Evolutionary conservation across 2,888 invertebrate species (phyloP).

Genomic region (Drosophila niveifrons): DNA sequence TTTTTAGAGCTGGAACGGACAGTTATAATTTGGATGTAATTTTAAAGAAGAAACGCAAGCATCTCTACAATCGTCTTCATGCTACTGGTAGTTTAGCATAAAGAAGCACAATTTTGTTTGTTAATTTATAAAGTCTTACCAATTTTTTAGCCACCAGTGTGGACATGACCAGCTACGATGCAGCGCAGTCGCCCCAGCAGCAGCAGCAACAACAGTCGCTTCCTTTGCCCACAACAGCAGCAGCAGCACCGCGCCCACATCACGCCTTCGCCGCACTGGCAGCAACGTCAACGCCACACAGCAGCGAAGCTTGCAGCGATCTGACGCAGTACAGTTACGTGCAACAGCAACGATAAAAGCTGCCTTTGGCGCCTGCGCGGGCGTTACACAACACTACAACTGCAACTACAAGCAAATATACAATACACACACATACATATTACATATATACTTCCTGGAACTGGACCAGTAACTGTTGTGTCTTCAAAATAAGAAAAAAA

Average conservation of each 20-base stretch:
- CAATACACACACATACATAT: constrained; percentile 49
- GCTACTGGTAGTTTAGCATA: constrained; percentile 74
- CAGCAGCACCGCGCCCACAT: constrained; percentile 59
- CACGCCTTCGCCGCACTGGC: constrained; percentile 69
- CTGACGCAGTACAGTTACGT: constrained; percentile 66
- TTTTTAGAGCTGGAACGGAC: constrained; percentile 76
- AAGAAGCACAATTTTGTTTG: background rate
- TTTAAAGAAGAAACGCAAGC: constrained; percentile 84
- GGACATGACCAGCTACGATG: constrained; percentile 60
- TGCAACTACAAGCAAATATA: constrained; percentile 22
- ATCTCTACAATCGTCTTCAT: constrained; percentile 84
- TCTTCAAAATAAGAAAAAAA: constrained; percentile 82
- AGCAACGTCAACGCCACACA: constrained; percentile 56
- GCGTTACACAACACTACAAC: constrained; percentile 35
- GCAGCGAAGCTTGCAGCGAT: constrained; percentile 66
- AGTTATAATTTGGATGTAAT: constrained; percentile 83
- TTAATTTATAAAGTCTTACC: background rate
- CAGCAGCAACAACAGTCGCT: constrained; percentile 28
- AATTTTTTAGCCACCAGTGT: constrained; percentile 55
- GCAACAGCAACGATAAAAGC: constrained; percentile 66
- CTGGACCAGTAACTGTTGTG: constrained; percentile 86
- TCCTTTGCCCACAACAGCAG: constrained; percentile 29
- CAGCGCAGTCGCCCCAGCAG: constrained; percentile 31
- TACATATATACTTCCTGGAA: constrained; percentile 84
- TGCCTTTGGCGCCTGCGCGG: constrained; percentile 17